Evolutionary conservation across 2,113 vertebrate genomes (phyloP).

Genomic region (Bambusicola thoracicus): DNA sequence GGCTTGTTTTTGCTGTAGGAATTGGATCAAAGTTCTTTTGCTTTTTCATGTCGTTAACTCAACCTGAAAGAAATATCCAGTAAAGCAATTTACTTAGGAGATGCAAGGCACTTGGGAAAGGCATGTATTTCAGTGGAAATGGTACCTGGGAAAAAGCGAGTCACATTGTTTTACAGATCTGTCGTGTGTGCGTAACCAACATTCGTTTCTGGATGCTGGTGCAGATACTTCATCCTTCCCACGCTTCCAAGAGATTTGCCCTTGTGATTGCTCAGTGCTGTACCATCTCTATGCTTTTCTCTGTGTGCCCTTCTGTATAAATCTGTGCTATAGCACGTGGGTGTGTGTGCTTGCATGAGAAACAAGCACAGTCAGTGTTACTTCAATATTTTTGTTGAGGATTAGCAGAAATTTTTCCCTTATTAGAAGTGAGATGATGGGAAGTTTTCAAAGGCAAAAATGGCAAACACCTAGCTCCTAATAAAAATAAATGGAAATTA

Average conservation of each 20-base stretch:
- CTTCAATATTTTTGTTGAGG: conserved; percentile 49
- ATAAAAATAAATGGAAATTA: conserved; percentile 59
- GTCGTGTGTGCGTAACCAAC: background rate
- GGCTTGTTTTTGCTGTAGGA: background rate
- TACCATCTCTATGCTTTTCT: background rate
- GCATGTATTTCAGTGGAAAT: conserved; percentile 3
- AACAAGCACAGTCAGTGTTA: background rate
- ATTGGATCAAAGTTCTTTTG: conserved; percentile 17
- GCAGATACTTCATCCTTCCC: background rate
- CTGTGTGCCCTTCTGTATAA: background rate
- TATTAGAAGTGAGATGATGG: conserved; percentile 39
- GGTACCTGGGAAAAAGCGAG: background rate
- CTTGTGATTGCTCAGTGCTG: background rate
- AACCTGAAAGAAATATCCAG: conserved; percentile 12
- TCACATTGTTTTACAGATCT: background rate
- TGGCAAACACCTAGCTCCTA: conserved; percentile 15
- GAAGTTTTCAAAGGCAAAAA: conserved; percentile 56
- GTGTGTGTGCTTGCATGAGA: background rate
- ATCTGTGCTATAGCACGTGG: background rate
- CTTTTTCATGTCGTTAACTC: conserved; percentile 24
- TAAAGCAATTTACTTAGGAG: conserved; percentile 23
- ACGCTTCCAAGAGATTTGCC: background rate
- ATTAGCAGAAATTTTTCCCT: conserved; percentile 17
- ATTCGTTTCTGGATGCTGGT: conserved; percentile 12
- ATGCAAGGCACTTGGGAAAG: conserved; percentile 14